These are phyloP conservation scores for Hippolais icterina DNA, from an alignment of 2,113 vertebrate species.

Conservation along the genomic window DNA sequence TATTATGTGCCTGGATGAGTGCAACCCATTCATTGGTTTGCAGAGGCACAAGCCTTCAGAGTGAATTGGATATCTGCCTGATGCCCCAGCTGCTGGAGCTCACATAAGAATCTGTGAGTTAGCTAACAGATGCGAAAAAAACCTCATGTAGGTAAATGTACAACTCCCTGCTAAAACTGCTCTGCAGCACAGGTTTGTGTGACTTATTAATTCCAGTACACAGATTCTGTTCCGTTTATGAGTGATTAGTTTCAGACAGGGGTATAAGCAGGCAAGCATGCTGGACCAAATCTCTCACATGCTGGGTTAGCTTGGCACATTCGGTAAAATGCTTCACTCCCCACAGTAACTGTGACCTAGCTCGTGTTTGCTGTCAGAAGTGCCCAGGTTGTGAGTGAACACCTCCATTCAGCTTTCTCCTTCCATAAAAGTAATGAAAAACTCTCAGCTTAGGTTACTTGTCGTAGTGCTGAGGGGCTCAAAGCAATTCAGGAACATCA, in stretches of 20 bases:
- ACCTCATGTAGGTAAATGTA: background rate
- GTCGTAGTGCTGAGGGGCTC: background rate
- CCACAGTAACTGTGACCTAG: background rate
- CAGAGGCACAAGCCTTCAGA: background rate
- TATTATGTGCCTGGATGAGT: background rate
- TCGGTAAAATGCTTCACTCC: background rate
- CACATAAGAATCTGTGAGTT: background rate
- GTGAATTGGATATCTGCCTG: background rate
- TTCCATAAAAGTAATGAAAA: background rate
- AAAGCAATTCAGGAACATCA: background rate
- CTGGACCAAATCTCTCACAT: background rate
- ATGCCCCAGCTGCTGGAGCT: background rate
- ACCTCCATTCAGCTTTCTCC: background rate
- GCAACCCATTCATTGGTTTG: background rate
- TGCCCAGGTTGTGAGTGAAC: background rate
- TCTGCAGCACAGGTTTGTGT: background rate
- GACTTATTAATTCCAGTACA: background rate
- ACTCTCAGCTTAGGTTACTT: background rate
- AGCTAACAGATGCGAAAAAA: background rate
- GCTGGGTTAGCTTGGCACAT: background rate
- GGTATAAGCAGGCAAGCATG: background rate
- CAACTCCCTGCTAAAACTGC: background rate
- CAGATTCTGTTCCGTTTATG: background rate
- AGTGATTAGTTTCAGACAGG: constrained; percentile 9
- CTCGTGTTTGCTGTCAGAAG: background rate